A percentile compares a stretch with the other conserved stretches of the same genome.
Conservation (phyloP, 2,113 vertebrate species). For the Gymnocephalus cernua region DNA sequence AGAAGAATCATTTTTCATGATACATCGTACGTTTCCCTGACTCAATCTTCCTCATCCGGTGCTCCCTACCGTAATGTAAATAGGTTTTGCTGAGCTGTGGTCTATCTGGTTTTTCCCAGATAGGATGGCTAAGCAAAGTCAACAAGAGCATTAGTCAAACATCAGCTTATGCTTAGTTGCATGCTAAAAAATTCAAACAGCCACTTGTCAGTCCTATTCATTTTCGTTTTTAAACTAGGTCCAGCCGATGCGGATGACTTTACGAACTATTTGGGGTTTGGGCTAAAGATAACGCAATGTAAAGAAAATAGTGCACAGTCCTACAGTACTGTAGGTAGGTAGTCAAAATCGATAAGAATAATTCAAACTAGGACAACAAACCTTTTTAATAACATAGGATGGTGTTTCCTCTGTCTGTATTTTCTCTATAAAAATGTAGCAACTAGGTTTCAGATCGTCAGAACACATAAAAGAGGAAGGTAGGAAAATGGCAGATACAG, state of each 20-base stretch:
- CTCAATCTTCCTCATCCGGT: slow-evolving; percentile 61
- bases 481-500: too few species aligned
- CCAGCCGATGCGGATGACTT: slow-evolving; percentile 6
- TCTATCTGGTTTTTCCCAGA: slow-evolving; percentile 46
- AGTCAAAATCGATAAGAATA: not conserved
- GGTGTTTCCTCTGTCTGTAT: not conserved
- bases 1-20: slow-evolving; percentile 73
- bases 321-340: not conserved
- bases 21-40: slow-evolving; percentile 66
- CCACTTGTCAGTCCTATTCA: slow-evolving; percentile 26
- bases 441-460: too few species aligned
- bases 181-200: slow-evolving; percentile 25
- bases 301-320: not conserved
- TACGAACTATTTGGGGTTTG: not conserved
- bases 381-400: not conserved
- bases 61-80: slow-evolving; percentile 65
- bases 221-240: slow-evolving; percentile 6
- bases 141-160: slow-evolving; percentile 35
- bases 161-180: slow-evolving; percentile 45
- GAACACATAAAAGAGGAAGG: too few species aligned
- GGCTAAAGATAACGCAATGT: not conserved
- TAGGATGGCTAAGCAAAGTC: slow-evolving; percentile 58
- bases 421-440: too few species aligned
- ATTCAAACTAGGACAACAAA: not conserved
- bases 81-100: slow-evolving; percentile 61